phyloP scores from a whole-genome alignment of 2,113 vertebrate species.

The Apaloderma vittatum region DNA sequence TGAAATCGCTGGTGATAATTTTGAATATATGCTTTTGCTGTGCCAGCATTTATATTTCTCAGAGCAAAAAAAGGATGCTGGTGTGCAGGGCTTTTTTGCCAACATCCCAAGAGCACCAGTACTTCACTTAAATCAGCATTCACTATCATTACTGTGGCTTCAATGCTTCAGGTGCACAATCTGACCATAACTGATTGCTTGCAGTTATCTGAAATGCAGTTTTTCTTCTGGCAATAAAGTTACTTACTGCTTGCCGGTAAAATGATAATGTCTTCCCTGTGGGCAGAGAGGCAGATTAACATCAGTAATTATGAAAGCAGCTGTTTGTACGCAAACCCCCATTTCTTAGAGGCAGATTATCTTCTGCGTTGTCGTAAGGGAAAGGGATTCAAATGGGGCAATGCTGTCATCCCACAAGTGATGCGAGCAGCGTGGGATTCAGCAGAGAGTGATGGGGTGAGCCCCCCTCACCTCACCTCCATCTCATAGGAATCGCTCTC shows the following conservation, averaged over 20 bases:
- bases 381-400: not conserved
- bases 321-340: not conserved
- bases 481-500: accelerated
- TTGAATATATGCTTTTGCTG: not conserved
- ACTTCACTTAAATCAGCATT: not conserved
- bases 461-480: not conserved
- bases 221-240: slow-evolving; percentile 18
- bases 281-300: not conserved
- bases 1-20: not conserved
- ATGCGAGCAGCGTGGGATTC: not conserved
- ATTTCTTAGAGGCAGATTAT: slow-evolving; percentile 26
- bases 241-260: slow-evolving; percentile 6
- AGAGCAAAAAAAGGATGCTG: not conserved
- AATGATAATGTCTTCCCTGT: not conserved
- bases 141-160: not conserved
- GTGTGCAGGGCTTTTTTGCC: not conserved
- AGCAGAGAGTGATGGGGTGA: not conserved
- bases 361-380: not conserved
- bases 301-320: slow-evolving; percentile 28
- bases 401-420: not conserved
- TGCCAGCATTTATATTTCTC: not conserved
- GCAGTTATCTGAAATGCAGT: not conserved
- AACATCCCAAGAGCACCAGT: not conserved
- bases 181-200: not conserved
- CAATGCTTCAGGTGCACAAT: not conserved